A percentile compares a stretch with the other conserved stretches of the same genome.
Evolutionary conservation across 2,113 vertebrate species (phyloP).

Genomic region (Sterna hirundo): DNA sequence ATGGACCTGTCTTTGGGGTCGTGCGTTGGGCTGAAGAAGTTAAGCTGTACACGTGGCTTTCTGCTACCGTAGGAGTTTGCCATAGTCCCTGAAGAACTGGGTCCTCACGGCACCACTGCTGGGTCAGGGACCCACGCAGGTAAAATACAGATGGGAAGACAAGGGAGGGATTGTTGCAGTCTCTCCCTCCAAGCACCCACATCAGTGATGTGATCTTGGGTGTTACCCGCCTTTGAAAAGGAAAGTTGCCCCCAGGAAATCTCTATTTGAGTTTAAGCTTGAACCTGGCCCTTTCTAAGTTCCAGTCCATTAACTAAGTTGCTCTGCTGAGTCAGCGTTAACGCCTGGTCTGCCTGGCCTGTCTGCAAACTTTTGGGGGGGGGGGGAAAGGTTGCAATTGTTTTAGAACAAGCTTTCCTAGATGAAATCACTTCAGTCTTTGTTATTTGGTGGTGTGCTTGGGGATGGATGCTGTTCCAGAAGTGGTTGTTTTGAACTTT

Average conservation of each 20-base stretch:
- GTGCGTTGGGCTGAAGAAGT: neutral
- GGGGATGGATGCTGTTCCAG: neutral
- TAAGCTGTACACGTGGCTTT: accelerated
- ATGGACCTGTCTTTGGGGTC: neutral
- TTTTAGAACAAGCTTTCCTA: neutral
- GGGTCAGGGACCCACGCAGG: neutral
- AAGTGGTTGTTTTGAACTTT: neutral
- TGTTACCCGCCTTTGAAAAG: neutral
- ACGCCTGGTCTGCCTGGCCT: neutral
- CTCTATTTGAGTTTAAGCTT: neutral
- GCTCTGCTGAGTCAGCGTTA: neutral
- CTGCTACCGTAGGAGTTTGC: neutral
- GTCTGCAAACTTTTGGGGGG: neutral
- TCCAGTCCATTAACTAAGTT: neutral
- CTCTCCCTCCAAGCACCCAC: neutral
- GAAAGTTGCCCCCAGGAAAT: neutral
- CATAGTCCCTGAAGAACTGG: neutral
- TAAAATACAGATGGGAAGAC: neutral
- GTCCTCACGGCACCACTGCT: neutral
- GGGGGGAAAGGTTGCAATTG: neutral
- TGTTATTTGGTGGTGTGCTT: neutral
- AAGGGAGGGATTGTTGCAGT: neutral
- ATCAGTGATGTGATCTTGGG: neutral
- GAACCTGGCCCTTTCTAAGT: neutral
- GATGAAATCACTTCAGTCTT: neutral